Conservation (phyloP, 2,797 vertebrate genomes). For the Tapera naevia region DNA sequence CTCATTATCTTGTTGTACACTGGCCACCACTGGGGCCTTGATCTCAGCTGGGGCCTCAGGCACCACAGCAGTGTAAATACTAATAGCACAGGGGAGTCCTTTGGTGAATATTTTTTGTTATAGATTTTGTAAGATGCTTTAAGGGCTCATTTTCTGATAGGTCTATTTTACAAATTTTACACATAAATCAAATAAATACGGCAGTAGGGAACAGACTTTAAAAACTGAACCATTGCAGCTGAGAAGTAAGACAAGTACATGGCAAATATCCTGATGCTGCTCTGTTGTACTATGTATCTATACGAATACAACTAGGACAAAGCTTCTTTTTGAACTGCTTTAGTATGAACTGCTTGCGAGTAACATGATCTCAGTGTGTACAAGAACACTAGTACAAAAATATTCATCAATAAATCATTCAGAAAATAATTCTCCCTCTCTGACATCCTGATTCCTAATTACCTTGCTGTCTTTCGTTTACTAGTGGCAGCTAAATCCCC, state of each 20-base stretch:
- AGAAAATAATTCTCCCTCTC: conserved; percentile 64
- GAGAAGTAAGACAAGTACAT: neutral
- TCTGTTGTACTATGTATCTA: neutral
- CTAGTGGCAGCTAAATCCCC: conserved; percentile 41
- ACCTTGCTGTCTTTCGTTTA: conserved; percentile 52
- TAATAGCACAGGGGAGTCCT: conserved; percentile 38
- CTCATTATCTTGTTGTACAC: conserved; percentile 67
- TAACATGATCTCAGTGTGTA: conserved; percentile 9
- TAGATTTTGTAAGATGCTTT: conserved; percentile 31
- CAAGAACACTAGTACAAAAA: conserved; percentile 49
- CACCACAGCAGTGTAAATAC: conserved; percentile 51
- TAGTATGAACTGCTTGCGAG: conserved; percentile 38
- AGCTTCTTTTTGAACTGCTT: conserved; percentile 35
- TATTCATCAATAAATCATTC: conserved; percentile 71
- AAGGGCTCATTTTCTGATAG: conserved; percentile 45
- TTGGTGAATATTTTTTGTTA: conserved; percentile 23
- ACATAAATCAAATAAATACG: conserved; percentile 53
- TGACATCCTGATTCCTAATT: conserved; percentile 62
- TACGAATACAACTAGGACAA: neutral
- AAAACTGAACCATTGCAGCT: neutral
- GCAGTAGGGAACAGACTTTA: conserved; percentile 8
- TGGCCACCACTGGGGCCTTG: conserved; percentile 45
- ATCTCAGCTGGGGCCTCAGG: conserved; percentile 63
- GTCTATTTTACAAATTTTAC: conserved; percentile 43
- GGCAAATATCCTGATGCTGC: conserved; percentile 9